Evolutionary conservation across 2,888 invertebrate species (phyloP).

Genomic region (Meta bourneti): DNA sequence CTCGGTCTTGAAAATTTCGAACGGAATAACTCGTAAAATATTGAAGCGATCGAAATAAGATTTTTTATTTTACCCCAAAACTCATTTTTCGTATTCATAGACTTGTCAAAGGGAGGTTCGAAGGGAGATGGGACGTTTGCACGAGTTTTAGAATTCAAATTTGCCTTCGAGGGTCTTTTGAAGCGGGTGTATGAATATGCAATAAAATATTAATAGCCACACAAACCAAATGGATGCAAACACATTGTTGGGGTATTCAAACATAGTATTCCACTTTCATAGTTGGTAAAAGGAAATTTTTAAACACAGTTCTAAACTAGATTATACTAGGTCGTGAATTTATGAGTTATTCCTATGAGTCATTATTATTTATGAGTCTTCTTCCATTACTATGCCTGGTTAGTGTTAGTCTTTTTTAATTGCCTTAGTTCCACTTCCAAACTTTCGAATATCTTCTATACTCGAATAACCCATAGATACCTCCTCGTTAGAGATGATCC

Average conservation of each 20-base stretch:
- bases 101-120: constrained; percentile 41
- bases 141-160: constrained; percentile 13
- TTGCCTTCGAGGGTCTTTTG: not conserved
- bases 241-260: not conserved
- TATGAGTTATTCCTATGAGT: too few species aligned
- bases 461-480: too few species aligned
- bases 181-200: not conserved
- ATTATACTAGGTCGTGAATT: too few species aligned
- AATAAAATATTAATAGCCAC: not conserved
- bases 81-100: constrained; percentile 67
- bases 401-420: too few species aligned
- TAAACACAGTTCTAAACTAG: too few species aligned
- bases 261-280: not conserved
- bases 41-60: constrained; percentile 35
- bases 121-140: constrained; percentile 23
- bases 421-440: too few species aligned
- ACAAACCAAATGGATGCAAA: not conserved
- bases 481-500: too few species aligned
- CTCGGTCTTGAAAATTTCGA: constrained; percentile 20
- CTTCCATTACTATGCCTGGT: too few species aligned
- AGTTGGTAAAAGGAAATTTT: too few species aligned
- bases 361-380: too few species aligned
- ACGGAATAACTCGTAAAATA: constrained; percentile 39
- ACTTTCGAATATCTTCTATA: too few species aligned
- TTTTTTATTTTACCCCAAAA: constrained; percentile 52